phyloP scores from a whole-genome alignment of 2,888 invertebrate species.

The Brenthis hecate region DNA sequence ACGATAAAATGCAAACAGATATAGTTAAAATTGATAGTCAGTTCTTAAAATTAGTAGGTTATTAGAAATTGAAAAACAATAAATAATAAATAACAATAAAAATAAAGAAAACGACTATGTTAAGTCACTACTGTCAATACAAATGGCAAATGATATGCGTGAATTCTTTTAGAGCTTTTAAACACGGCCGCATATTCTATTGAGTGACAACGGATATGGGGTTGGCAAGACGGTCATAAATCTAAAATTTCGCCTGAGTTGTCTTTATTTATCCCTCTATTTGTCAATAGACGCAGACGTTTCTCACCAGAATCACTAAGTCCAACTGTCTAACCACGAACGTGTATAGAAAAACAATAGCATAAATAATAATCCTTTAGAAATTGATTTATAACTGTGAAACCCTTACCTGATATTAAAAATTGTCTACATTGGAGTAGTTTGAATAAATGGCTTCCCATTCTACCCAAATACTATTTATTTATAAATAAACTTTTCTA shows the following conservation, averaged over 20 bases:
- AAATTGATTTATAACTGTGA: constrained; percentile 60
- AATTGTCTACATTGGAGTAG: too few species aligned
- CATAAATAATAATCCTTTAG: constrained; percentile 61
- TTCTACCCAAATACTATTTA: not conserved
- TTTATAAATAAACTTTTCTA: not conserved
- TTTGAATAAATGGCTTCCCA: too few species aligned
- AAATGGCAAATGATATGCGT: constrained; percentile 16
- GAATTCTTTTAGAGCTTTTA: constrained; percentile 4
- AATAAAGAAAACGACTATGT: not conserved
- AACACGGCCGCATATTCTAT: constrained; percentile 20
- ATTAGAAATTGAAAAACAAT: not conserved
- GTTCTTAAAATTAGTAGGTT: too few species aligned
- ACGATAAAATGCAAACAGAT: too few species aligned
- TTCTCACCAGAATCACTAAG: constrained; percentile 47
- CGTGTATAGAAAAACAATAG: constrained; percentile 54
- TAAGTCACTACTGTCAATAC: constrained; percentile 9
- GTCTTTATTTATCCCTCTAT: constrained; percentile 49
- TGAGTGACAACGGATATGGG: constrained; percentile 28
- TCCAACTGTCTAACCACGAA: constrained; percentile 46
- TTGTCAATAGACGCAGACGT: constrained; percentile 54
- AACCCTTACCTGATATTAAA: too few species aligned
- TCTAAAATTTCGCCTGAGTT: constrained; percentile 54
- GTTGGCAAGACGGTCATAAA: constrained; percentile 52
- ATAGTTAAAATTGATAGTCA: too few species aligned
- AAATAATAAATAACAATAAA: not conserved